phyloP scores from a whole-genome alignment of 1,140 invertebrate species.

The Temnothorax nylanderi region DNA sequence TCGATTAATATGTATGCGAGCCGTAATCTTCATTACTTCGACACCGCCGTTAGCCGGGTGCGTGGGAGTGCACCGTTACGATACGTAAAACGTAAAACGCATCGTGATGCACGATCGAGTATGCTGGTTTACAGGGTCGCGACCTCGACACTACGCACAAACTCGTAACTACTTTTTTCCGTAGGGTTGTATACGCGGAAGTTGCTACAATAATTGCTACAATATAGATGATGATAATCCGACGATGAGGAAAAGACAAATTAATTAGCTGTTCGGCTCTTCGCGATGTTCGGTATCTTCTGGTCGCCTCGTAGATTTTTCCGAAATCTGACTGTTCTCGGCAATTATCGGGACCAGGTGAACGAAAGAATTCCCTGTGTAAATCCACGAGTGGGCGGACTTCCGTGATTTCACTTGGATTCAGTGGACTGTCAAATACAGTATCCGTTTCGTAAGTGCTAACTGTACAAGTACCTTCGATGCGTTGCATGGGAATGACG shows the following conservation, averaged over 20 bases:
- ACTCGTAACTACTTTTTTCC: background rate
- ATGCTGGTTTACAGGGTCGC: slow-evolving; percentile 47
- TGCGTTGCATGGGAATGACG: slow-evolving; percentile 62
- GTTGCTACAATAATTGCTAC: background rate
- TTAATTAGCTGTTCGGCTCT: background rate
- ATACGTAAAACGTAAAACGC: slow-evolving; percentile 63
- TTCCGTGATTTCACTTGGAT: background rate
- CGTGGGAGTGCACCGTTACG: slow-evolving; percentile 69
- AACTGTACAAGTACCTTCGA: slow-evolving; percentile 21
- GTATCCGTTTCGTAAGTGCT: slow-evolving; percentile 38
- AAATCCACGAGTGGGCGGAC: background rate
- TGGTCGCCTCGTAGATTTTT: background rate
- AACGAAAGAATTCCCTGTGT: background rate
- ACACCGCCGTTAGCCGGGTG: slow-evolving; percentile 58
- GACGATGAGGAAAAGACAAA: background rate
- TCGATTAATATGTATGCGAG: slow-evolving; percentile 71
- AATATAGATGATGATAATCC: background rate
- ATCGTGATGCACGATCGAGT: slow-evolving; percentile 27
- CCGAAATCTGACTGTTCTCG: background rate
- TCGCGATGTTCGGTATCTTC: background rate
- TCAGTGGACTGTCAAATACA: background rate
- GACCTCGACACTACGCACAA: slow-evolving; percentile 15
- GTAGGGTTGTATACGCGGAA: background rate
- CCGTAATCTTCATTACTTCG: slow-evolving; percentile 65
- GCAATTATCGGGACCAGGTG: background rate